Conservation (phyloP, 2,888 invertebrate species). For the Ramazzottius varieornatus region DNA sequence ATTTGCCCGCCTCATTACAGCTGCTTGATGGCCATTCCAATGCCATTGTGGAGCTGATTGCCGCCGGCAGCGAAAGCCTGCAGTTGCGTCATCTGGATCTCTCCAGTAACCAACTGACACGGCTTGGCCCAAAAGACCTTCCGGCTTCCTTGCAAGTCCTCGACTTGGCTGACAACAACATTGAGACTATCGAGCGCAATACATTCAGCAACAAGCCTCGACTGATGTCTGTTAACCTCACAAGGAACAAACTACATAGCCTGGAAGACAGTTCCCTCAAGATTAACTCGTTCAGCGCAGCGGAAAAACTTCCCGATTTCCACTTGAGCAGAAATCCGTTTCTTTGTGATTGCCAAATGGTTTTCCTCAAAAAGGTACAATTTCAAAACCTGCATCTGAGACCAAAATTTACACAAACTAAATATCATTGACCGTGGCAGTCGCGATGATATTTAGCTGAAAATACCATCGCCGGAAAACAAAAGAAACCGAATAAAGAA, state of each 20-base stretch:
- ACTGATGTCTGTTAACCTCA: constrained; percentile 5
- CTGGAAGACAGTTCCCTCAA: constrained; percentile 2
- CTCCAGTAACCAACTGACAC: constrained; percentile 40
- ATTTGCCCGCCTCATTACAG: constrained; percentile 51
- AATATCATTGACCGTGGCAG: no score
- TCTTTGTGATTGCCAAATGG: constrained; percentile 66
- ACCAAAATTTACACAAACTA: no score
- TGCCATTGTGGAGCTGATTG: constrained; percentile 51
- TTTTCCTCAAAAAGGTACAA: constrained; percentile 59
- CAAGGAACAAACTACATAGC: constrained; percentile 4
- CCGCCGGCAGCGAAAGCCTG: constrained; percentile 32
- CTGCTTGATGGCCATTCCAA: constrained; percentile 75
- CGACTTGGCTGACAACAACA: constrained; percentile 7
- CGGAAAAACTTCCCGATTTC: constrained; percentile 45
- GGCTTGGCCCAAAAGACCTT: constrained; percentile 8
- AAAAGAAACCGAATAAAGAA: no score
- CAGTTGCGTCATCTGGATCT: constrained; percentile 41
- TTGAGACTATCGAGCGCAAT: background rate
- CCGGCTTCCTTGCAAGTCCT: constrained; percentile 5
- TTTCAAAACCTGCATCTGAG: constrained; percentile 54
- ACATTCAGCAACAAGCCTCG: constrained; percentile 3
- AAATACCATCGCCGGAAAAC: no score
- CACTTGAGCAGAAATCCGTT: constrained; percentile 59
- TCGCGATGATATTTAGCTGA: no score
- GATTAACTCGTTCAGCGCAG: background rate